Conservation (phyloP, 1,140 invertebrate genomes). For the Telenomus remus region DNA sequence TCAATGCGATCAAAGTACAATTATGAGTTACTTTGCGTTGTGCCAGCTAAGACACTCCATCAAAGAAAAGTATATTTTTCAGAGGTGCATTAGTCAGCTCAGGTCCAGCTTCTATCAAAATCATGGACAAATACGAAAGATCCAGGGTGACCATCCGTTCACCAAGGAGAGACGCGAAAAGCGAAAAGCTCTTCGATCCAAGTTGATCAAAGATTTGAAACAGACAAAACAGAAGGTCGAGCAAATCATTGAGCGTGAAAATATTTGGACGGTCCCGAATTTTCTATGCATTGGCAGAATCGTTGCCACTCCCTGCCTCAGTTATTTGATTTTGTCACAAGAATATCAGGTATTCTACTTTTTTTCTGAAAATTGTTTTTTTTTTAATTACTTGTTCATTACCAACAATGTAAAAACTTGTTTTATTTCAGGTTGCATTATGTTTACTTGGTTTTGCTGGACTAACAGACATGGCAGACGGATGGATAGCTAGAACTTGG, state of each 20-base stretch:
- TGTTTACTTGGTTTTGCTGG: slow-evolving; percentile 69
- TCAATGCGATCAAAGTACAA: slow-evolving; percentile 1
- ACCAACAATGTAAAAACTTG: no score
- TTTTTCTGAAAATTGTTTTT: not conserved
- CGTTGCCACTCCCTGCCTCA: slow-evolving; percentile 88
- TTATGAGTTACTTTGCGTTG: slow-evolving; percentile 49
- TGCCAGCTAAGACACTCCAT: slow-evolving; percentile 33
- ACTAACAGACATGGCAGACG: slow-evolving; percentile 81
- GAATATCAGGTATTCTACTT: slow-evolving; percentile 78
- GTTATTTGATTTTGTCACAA: slow-evolving; percentile 87
- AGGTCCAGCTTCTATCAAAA: slow-evolving; percentile 61
- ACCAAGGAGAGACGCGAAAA: slow-evolving; percentile 46
- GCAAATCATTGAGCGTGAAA: slow-evolving; percentile 81
- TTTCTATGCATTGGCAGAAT: slow-evolving; percentile 90
- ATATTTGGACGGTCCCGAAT: slow-evolving; percentile 95
- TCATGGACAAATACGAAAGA: slow-evolving; percentile 54
- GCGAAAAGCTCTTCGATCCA: slow-evolving; percentile 61
- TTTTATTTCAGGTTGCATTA: slow-evolving; percentile 59
- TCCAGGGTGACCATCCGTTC: slow-evolving; percentile 50
- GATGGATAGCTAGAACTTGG: slow-evolving; percentile 96
- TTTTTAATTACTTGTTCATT: no score
- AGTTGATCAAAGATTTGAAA: slow-evolving; percentile 64
- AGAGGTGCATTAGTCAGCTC: slow-evolving; percentile 63
- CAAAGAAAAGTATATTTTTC: slow-evolving; percentile 59
- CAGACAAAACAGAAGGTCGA: slow-evolving; percentile 68